Evolutionary conservation across 2,113 vertebrate species (phyloP).

Genomic region (Micronycteris hirsuta): DNA sequence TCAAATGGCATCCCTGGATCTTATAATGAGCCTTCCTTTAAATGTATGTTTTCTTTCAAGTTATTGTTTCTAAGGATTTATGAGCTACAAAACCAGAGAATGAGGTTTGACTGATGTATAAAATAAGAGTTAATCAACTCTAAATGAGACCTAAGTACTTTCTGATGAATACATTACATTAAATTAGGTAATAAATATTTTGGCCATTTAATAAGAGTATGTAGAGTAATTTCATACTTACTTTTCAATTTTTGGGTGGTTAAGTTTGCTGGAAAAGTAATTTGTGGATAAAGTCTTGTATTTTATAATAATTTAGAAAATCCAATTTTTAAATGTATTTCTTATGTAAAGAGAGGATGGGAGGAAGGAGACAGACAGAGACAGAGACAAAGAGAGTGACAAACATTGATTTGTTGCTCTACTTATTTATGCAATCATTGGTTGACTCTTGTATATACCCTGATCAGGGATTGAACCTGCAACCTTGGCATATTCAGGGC

Average conservation of each 20-base stretch:
- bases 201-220: neutral
- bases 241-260: neutral
- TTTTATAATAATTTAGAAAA: slow-evolving; percentile 38
- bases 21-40: neutral
- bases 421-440: too few species aligned
- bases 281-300: slow-evolving; percentile 31
- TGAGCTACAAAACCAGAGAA: neutral
- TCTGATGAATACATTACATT: neutral
- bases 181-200: neutral
- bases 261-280: neutral
- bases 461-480: too few species aligned
- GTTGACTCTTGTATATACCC: too few species aligned
- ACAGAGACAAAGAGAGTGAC: too few species aligned
- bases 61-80: neutral
- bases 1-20: neutral
- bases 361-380: too few species aligned
- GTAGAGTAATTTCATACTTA: neutral
- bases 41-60: neutral
- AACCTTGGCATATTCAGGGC: too few species aligned
- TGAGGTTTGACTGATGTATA: neutral
- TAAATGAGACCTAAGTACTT: neutral
- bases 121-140: neutral
- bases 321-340: neutral
- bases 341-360: too few species aligned
- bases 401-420: too few species aligned